These are phyloP conservation scores for Apostichopus californicus DNA, from an alignment of 35 echinoderm and acorn worm species.

Conservation along the genomic window DNA sequence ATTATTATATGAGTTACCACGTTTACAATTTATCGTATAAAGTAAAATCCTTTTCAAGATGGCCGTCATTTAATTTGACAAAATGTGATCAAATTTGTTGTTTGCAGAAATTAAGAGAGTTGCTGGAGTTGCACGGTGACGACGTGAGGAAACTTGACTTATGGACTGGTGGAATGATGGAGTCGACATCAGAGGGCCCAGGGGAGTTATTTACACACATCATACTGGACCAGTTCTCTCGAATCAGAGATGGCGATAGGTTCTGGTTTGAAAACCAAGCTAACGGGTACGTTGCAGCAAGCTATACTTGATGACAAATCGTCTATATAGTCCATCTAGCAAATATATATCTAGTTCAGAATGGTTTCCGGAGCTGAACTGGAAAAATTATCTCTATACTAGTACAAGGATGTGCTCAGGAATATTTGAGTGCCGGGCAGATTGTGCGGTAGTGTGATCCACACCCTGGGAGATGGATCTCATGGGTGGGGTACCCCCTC, in stretches of 20 bases:
- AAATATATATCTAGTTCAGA: too few species aligned
- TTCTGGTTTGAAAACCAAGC: slow-evolving; percentile 84
- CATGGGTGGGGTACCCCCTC: too few species aligned
- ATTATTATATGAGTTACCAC: too few species aligned
- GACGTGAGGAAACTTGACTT: slow-evolving; percentile 60
- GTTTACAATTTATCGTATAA: not conserved
- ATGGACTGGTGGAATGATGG: slow-evolving; percentile 73
- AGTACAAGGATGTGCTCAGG: too few species aligned
- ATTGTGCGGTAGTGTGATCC: too few species aligned
- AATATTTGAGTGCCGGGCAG: too few species aligned
- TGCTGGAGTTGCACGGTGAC: not conserved
- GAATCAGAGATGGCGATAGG: slow-evolving; percentile 85
- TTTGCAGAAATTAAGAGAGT: not conserved
- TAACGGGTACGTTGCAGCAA: slow-evolving; percentile 50
- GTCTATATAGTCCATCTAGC: too few species aligned
- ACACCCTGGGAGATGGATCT: too few species aligned
- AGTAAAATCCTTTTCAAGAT: not conserved
- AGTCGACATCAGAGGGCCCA: slow-evolving; percentile 63
- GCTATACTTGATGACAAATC: too few species aligned
- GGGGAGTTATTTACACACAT: slow-evolving; percentile 72
- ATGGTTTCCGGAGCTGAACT: too few species aligned
- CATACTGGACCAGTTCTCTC: slow-evolving; percentile 72
- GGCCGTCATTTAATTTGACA: not conserved
- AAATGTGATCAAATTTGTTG: not conserved
- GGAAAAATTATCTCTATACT: too few species aligned